These are phyloP conservation scores for Arothron firmamentum DNA, from an alignment of 2,113 vertebrate species.

Conservation along the genomic window DNA sequence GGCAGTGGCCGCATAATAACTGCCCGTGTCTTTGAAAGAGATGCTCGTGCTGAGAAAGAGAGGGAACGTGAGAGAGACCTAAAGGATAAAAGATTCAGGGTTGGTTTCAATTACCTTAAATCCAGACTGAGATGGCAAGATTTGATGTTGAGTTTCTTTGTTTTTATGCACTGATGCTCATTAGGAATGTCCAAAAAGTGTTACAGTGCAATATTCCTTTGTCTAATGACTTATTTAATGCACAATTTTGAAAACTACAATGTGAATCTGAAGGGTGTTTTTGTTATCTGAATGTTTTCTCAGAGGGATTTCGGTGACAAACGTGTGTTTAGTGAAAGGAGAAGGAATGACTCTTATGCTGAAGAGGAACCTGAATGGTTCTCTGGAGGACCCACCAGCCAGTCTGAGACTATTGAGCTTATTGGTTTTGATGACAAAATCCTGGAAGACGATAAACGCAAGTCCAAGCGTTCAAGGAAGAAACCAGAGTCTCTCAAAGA, in stretches of 20 bases:
- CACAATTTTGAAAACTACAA: background rate
- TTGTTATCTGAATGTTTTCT: constrained; percentile 2
- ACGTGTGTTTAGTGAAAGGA: constrained; percentile 89
- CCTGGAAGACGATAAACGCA: constrained; percentile 90
- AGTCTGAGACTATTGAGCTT: constrained; percentile 97
- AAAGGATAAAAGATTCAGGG: constrained; percentile 96
- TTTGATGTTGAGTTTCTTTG: background rate
- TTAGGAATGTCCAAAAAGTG: too few species aligned
- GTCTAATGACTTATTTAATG: too few species aligned
- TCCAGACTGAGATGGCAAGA: background rate
- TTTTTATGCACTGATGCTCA: too few species aligned
- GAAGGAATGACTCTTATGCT: constrained; percentile 94
- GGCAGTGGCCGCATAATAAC: constrained; percentile 95
- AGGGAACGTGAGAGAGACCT: constrained; percentile 89
- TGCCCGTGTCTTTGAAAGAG: constrained; percentile 86
- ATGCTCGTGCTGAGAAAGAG: constrained; percentile 85
- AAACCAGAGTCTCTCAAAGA: constrained; percentile 84
- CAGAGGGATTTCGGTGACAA: constrained; percentile 96
- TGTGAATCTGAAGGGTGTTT: background rate
- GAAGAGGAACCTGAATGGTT: constrained; percentile 99
- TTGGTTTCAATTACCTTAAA: constrained; percentile 51
- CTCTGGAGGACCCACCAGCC: constrained; percentile 94
- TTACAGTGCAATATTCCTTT: too few species aligned
- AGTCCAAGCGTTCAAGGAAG: constrained; percentile 83
- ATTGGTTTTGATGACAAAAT: constrained; percentile 97